Evolutionary conservation across 2,888 invertebrate species (phyloP).

Genomic region (Oeneis ivallda): DNA sequence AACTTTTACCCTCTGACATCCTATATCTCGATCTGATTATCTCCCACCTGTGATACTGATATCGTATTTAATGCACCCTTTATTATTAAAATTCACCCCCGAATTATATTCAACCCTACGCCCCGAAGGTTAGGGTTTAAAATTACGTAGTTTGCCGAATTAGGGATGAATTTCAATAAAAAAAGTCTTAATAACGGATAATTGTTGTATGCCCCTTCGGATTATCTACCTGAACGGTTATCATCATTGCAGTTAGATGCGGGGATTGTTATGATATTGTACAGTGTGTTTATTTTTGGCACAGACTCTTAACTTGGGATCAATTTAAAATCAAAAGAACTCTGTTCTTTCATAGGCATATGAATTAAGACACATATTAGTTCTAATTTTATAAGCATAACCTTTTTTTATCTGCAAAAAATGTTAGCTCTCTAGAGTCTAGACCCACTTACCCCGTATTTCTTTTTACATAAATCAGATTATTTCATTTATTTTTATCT

Average conservation of each 20-base stretch:
- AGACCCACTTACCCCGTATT: too few relatives aligned
- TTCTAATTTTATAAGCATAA: too few relatives aligned
- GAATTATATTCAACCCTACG: slow-evolving; percentile 38
- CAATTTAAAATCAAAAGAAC: background rate
- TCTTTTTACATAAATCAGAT: too few relatives aligned
- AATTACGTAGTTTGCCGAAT: slow-evolving; percentile 25
- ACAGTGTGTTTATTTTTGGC: slow-evolving; percentile 37
- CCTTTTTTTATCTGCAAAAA: too few relatives aligned
- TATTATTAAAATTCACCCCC: slow-evolving; percentile 36
- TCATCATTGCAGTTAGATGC: slow-evolving; percentile 52
- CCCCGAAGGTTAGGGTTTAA: slow-evolving; percentile 25
- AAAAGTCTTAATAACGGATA: slow-evolving; percentile 61
- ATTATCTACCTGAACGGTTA: slow-evolving; percentile 75
- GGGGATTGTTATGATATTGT: slow-evolving; percentile 47
- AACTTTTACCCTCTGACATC: slow-evolving; percentile 51
- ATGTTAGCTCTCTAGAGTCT: too few relatives aligned
- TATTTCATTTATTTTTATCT: too few relatives aligned
- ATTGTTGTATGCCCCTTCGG: slow-evolving; percentile 65
- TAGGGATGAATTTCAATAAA: slow-evolving; percentile 40
- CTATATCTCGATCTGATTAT: slow-evolving; percentile 64
- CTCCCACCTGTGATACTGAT: slow-evolving; percentile 69
- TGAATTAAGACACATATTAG: too few relatives aligned
- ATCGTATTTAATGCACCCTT: slow-evolving; percentile 53
- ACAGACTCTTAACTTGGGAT: background rate
- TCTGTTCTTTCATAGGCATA: background rate